A percentile compares a stretch with the other conserved stretches of the same genome.
Conservation (phyloP, 53 echinoderm and acorn worm species). For the Stichopus horrens region DNA sequence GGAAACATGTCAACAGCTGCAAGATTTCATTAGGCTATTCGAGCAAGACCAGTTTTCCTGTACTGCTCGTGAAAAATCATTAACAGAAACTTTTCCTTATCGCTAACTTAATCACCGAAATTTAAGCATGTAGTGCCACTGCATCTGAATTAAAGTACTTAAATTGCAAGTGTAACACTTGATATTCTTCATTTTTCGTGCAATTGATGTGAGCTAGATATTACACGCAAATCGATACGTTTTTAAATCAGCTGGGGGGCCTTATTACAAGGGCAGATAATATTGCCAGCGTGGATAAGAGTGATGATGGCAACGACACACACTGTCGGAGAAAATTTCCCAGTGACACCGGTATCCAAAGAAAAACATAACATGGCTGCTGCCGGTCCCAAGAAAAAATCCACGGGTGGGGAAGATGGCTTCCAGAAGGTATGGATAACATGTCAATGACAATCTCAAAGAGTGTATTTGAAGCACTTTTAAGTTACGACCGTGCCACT, state of each 20-base stretch:
- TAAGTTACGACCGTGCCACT: too few relatives aligned
- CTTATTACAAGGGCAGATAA: conserved; percentile 19
- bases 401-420: conserved; percentile 53
- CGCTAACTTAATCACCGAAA: too few relatives aligned
- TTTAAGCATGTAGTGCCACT: too few relatives aligned
- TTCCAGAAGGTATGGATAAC: conserved; percentile 60
- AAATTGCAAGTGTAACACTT: too few relatives aligned
- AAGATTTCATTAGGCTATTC: too few relatives aligned
- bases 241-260: not conserved
- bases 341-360: conserved; percentile 47
- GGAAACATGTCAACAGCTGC: too few relatives aligned
- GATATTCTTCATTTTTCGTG: not conserved
- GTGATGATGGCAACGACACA: conserved; percentile 74
- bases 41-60: too few relatives aligned
- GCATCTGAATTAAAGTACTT: too few relatives aligned
- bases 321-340: conserved; percentile 72
- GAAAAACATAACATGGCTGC: conserved; percentile 47
- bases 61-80: too few relatives aligned
- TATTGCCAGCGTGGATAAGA: conserved; percentile 82
- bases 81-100: too few relatives aligned
- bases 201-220: not conserved
- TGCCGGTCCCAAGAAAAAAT: conserved; percentile 24
- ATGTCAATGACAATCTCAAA: not conserved
- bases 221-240: not conserved
- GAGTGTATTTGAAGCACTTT: too few relatives aligned